Evolutionary conservation across 2,113 vertebrate genomes (phyloP).

Genomic region (Heterotilapia buettikoferi): DNA sequence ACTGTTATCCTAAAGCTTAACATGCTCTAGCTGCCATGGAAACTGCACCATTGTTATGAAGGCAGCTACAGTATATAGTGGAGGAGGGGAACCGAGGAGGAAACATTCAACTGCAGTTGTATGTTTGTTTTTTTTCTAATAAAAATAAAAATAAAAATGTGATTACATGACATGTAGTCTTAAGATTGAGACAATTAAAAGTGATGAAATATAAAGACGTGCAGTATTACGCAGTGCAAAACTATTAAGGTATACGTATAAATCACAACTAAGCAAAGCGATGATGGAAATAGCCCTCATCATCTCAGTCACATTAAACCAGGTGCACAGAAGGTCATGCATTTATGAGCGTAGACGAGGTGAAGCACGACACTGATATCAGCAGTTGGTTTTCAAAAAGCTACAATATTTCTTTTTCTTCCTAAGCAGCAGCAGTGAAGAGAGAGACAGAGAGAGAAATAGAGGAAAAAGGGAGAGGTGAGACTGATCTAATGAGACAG

Average conservation of each 20-base stretch:
- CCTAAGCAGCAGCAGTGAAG: not conserved
- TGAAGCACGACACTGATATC: not conserved
- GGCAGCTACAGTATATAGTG: conserved; percentile 1
- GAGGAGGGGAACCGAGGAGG: conserved; percentile 40
- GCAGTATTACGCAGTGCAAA: not conserved
- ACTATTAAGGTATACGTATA: not conserved
- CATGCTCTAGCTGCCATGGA: conserved; percentile 64
- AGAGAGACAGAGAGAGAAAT: not conserved
- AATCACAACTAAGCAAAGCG: not conserved
- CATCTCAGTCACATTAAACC: not conserved
- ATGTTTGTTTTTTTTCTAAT: not conserved
- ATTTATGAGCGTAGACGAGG: not conserved
- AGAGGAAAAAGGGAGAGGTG: not conserved
- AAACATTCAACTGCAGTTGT: not conserved
- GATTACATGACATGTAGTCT: not conserved
- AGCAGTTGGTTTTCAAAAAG: not conserved
- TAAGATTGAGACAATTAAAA: not conserved
- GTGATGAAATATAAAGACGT: not conserved
- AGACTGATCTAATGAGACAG: conserved; percentile 55
- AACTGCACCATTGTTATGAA: conserved; percentile 58
- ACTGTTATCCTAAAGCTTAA: conserved; percentile 60
- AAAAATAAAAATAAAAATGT: not conserved
- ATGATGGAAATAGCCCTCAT: not conserved
- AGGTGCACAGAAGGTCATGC: not conserved
- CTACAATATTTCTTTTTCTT: not conserved